Evolutionary conservation across 2,888 invertebrate genomes (phyloP).

Genomic region (Mythimna pallens): DNA sequence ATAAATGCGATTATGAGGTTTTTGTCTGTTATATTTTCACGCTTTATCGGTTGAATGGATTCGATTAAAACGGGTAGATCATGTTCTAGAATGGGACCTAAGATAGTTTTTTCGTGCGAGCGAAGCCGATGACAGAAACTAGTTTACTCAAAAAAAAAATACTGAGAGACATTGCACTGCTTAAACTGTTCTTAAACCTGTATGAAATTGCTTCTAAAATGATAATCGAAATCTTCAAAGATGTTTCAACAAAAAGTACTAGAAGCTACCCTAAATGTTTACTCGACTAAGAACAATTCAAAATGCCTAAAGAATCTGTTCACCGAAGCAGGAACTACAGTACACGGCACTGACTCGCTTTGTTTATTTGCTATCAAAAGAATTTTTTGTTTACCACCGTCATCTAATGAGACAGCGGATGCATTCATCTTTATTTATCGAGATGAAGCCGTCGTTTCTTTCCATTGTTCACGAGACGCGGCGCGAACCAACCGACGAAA

Average conservation of each 20-base stretch:
- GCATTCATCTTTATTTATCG: constrained; percentile 70
- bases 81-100: no score
- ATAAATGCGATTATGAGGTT: no score
- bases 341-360: constrained; percentile 53
- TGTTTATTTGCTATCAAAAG: constrained; percentile 75
- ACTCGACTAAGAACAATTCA: constrained; percentile 21
- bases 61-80: no score
- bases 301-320: constrained; percentile 48
- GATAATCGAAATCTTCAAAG: no score
- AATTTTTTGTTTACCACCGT: constrained; percentile 77
- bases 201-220: no score
- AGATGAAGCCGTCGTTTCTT: constrained; percentile 62
- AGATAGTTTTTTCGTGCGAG: no score
- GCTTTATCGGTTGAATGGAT: no score
- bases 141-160: no score
- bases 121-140: no score
- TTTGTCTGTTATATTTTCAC: no score
- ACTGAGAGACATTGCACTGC: no score
- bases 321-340: constrained; percentile 30
- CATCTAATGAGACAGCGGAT: constrained; percentile 66
- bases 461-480: constrained; percentile 66
- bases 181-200: no score
- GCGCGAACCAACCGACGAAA: constrained; percentile 55
- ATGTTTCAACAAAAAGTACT: neutral
- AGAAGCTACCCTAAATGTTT: neutral